A percentile compares a stretch with the other conserved stretches of the same genome.
phyloP scores from a whole-genome alignment of 2,888 invertebrate genomes.

The Blastobasis lacticolella region DNA sequence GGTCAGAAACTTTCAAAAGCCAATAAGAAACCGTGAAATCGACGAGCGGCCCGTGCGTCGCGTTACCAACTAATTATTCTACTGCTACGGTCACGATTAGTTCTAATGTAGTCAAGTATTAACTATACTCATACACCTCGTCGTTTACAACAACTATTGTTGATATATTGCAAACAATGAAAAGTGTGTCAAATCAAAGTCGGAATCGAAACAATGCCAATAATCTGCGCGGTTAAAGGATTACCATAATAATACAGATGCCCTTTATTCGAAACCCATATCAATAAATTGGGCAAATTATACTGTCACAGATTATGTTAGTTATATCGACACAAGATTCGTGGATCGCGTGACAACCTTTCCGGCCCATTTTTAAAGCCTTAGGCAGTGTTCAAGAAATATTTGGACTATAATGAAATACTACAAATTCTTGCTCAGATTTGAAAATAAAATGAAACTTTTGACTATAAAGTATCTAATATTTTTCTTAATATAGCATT shows the following conservation, averaged over 20 bases:
- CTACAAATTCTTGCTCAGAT: constrained; percentile 37
- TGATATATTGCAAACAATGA: too few species aligned
- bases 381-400: constrained; percentile 20
- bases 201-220: too few species aligned
- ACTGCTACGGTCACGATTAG: constrained; percentile 56
- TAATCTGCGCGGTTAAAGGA: too few species aligned
- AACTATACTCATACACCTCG: constrained; percentile 16
- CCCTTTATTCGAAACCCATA: constrained; percentile 1
- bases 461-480: background rate
- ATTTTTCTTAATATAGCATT: too few species aligned
- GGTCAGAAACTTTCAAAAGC: constrained; percentile 59
- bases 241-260: too few species aligned
- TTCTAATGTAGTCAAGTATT: constrained; percentile 31
- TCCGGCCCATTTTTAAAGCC: constrained; percentile 16
- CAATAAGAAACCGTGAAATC: constrained; percentile 63
- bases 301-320: constrained; percentile 5
- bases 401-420: constrained; percentile 34
- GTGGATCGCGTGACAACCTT: constrained; percentile 33
- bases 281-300: constrained; percentile 5
- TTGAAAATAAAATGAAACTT: constrained; percentile 6
- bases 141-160: too few species aligned
- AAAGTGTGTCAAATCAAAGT: too few species aligned
- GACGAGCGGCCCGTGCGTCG: constrained; percentile 36
- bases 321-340: constrained; percentile 13
- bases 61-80: constrained; percentile 60